Evolutionary conservation across 2,797 vertebrate genomes (phyloP), one percentile per base, ranked within the genome.

Genomic region (Limosa lapponica): DNA sequence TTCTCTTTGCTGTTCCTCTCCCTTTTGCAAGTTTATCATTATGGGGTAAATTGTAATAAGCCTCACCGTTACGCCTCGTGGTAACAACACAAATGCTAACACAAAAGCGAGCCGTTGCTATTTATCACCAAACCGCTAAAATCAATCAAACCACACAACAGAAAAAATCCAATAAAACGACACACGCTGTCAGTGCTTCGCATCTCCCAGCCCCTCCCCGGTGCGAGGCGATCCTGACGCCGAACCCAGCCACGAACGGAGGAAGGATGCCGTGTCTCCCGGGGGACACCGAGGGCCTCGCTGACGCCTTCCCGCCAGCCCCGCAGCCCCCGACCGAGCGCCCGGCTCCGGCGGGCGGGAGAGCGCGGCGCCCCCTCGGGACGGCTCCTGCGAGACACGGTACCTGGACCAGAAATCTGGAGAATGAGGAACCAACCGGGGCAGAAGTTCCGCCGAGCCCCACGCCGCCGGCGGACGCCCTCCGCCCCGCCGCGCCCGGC

Each of bases 141-240:
- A n/a, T 28, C 2, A 80, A 49, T 11, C 32, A 36, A 44, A 34
- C 16, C 25, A 22, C 27, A 24, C 24, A 37, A 41, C 16, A 34
- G 36, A 34, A 30, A 17, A n/a, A 2, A 28, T 1, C 25, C 24
- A 34, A 13, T 11, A 23, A 15, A 44, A 28, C 23, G 10, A 11
- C 12, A 8, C 16, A 16, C 10, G 16, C n/a, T 6, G 7, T 19
- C 13, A 3, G 51, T 5, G 32, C 30, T 59, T n/a, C 8, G 6
- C 6, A 16, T 12, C 49, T 27, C 15, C 30, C 64, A 11, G 43
- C 49, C 16, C 13, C 48, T 34, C 34, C 39, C 23, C 13, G 3
- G 5, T 1, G 10, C 30, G 30, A 32, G 10, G 10, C 5, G 13
- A 59, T 11, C 7, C 41, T 2, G 11, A 22, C 30, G 13, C 8